These are phyloP conservation scores for Melanargia galathea DNA, from an alignment of 2,888 invertebrate genomes.

Conservation along the genomic window DNA sequence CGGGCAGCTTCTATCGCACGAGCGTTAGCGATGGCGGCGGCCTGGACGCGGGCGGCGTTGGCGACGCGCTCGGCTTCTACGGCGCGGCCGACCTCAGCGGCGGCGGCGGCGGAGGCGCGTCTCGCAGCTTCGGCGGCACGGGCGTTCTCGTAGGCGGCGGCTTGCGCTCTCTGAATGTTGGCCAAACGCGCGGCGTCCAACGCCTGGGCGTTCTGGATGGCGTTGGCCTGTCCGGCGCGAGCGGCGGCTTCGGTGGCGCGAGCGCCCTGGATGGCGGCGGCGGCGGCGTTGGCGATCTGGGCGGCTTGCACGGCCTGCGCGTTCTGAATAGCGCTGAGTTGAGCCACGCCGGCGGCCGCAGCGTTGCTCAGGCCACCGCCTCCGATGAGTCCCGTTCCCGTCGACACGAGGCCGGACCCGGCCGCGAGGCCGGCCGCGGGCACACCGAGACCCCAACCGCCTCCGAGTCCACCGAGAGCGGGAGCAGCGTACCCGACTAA, in stretches of 20 bases:
- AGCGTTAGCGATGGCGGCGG: slow-evolving; percentile 70
- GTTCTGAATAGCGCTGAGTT: slow-evolving; percentile 74
- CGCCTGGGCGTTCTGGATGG: slow-evolving; percentile 73
- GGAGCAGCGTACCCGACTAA: slow-evolving; percentile 37
- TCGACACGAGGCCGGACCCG: slow-evolving; percentile 41
- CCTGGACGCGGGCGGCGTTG: slow-evolving; percentile 72
- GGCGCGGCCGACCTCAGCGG: slow-evolving; percentile 60
- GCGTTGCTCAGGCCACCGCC: slow-evolving; percentile 64
- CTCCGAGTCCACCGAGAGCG: slow-evolving; percentile 26
- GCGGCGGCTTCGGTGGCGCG: slow-evolving; percentile 71
- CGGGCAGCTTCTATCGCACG: slow-evolving; percentile 73
- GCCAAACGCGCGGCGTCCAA: slow-evolving; percentile 70
- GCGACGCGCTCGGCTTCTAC: slow-evolving; percentile 65
- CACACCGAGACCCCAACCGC: slow-evolving; percentile 39
- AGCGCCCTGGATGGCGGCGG: slow-evolving; percentile 73
- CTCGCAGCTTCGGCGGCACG: slow-evolving; percentile 71
- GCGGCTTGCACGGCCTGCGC: slow-evolving; percentile 73
- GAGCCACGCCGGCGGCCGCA: slow-evolving; percentile 70
- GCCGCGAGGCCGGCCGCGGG: slow-evolving; percentile 42
- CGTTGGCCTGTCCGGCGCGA: slow-evolving; percentile 67
- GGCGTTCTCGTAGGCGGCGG: slow-evolving; percentile 74
- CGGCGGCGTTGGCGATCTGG: slow-evolving; percentile 71
- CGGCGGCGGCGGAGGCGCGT: slow-evolving; percentile 63
- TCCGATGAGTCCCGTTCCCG: slow-evolving; percentile 41
- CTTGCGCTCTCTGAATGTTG: slow-evolving; percentile 72